Base-by-base conservation (phyloP, 2,113 vertebrate species). In the Petromus typicus region DNA sequence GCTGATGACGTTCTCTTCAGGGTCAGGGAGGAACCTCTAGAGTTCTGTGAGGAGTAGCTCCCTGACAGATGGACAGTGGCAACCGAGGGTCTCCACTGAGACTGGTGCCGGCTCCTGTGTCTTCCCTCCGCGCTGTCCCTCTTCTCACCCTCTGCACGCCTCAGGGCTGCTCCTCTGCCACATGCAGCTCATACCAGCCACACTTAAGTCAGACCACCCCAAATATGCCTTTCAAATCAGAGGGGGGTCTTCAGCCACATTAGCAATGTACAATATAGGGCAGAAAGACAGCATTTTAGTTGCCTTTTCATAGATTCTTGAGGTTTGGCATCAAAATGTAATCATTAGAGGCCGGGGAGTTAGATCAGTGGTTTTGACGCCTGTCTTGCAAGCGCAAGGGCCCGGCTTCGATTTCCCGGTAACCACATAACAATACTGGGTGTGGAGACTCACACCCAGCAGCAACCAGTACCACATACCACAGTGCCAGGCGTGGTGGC, bases 91-190 rank as follows among this genome's bases (percentile, higher is more conserved):
- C 0, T 8, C 13, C 59, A 0, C 1, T 2, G 40, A 82, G 45
- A 22, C 56, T 61, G n/a, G 51, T 37, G 10, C 59, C 59, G 8
- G 7, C 12, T 16, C 11, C 45, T 37, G 2, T 34, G 9, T 67
- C 56, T 32, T 34, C 22, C 71, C 34, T 48, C 64, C 14, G 0
- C 40, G 3, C 13, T 43, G 40, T 51, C 48, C 48, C 48, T 51
- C 51, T 40, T 30, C n/a, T 83, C 59, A 10, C n/a, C 30, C 16
- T 25, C 20, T 9, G 5, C 2, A 3, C 0, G 0, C 37, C 34
- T 63, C 59, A 7, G 27, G 51, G 17, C 61, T 54, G 80, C 64
- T 63, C 7, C 56, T 56, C 59, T 32, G 7, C 30, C 57, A 48
- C 6, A 0, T 14, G 9, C 40, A 1, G n/a, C 6, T 54, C 61